Evolutionary conservation across 2,888 invertebrate genomes (phyloP).

Genomic region (Sepioteuthis lessoniana): DNA sequence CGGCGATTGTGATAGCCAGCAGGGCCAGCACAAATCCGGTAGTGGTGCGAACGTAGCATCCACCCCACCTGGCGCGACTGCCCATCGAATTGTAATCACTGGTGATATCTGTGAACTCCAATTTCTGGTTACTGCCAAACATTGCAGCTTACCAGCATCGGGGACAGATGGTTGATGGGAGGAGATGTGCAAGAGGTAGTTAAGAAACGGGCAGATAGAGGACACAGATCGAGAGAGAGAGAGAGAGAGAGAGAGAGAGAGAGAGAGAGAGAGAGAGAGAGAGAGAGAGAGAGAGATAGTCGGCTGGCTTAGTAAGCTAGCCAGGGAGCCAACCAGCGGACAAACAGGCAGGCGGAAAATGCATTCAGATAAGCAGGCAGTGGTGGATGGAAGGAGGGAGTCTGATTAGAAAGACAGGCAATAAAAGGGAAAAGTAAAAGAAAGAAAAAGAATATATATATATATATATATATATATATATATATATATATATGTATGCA

Average conservation of each 20-base stretch:
- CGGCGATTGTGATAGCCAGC: slow-evolving; percentile 62
- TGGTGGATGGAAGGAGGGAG: too few species aligned
- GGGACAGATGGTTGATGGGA: slow-evolving; percentile 21
- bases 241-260: too few species aligned
- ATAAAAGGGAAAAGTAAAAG: too few species aligned
- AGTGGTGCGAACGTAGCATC: slow-evolving; percentile 56
- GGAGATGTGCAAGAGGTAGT: not conserved
- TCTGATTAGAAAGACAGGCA: too few species aligned
- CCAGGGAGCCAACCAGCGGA: too few species aligned
- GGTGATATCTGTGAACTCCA: slow-evolving; percentile 41
- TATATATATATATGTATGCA: too few species aligned
- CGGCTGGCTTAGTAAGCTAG: too few species aligned
- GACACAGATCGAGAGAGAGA: not conserved
- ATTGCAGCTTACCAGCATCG: not conserved
- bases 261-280: too few species aligned
- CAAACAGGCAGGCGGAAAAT: too few species aligned
- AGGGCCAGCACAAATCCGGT: slow-evolving; percentile 63
- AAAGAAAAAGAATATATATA: too few species aligned
- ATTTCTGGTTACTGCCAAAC: slow-evolving; percentile 46
- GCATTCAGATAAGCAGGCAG: too few species aligned
- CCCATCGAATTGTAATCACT: slow-evolving; percentile 44
- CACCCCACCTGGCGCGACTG: slow-evolving; percentile 49
- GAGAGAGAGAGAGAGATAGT: not conserved
- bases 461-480: too few species aligned
- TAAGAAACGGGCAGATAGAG: not conserved